Base-by-base conservation (phyloP, 2,113 vertebrate genomes). In the Camelus bactrianus region DNA sequence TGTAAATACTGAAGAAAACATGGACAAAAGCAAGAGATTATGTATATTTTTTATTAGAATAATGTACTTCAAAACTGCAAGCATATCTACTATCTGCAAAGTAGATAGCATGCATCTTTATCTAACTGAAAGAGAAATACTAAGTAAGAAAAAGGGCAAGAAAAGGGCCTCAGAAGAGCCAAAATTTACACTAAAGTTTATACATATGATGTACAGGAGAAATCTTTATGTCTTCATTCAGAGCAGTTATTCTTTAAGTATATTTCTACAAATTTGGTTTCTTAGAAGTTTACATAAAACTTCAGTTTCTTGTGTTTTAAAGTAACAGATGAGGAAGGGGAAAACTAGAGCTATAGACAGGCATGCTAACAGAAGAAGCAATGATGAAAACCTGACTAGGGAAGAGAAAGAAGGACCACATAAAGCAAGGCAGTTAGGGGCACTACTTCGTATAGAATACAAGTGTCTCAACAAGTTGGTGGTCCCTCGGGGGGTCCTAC, bases 81-180 rank as follows among this genome's bases (percentile, higher is more conserved):
- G 48, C 28, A 60, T 54, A 82, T 70, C 22, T 96, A 81, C 16
- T 64, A 46, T 60, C 56, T 92, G 64, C 93, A 95, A 96, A 89
- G 38, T 60, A 89, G 62, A 9, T 54, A 96, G 50, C 17, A 72
- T 26, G 30, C 22, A 87, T 4, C 17, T 80, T 93, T 69, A 95
- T 28, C 16, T 80, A 89, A 83, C 0, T 81, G 79, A 93, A 97
- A 85, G 16, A 90, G 56, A 93, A 95, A 60, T 73, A 76, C 60
- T 42, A 42, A 48, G 14, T 82, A 84, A n/a, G 42, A 79, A 85
- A 92, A 88, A 72, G 32, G 20, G 28, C 5, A 42, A 52, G 64
- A 72, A 82, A 79, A 46, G 24, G n/a, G 8, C 11, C 64, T 62
- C 14, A 32, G 28, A 92, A 81, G 5, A 84, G 20, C n/a, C 32